These are phyloP conservation scores for Lucifuga dentata DNA, from an alignment of 2,113 vertebrate genomes.

Conservation along the genomic window DNA sequence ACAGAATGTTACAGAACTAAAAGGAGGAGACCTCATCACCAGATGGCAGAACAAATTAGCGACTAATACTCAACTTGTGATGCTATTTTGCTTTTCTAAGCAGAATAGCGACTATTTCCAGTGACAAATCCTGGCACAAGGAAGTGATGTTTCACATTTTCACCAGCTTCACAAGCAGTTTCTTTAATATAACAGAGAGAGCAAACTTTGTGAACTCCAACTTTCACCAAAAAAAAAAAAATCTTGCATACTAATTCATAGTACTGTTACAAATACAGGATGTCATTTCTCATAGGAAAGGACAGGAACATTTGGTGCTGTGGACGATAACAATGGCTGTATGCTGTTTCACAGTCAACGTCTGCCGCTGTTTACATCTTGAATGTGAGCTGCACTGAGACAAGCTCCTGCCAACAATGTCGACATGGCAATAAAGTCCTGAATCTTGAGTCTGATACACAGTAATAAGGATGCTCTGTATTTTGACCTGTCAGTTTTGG, in stretches of 20 bases:
- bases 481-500: slow-evolving; percentile 53
- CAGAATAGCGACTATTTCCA: background rate
- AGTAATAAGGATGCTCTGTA: slow-evolving; percentile 31
- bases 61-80: background rate
- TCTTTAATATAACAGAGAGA: background rate
- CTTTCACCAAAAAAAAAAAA: too few relatives aligned
- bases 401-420: slow-evolving; percentile 16
- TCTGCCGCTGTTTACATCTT: slow-evolving; percentile 25
- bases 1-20: background rate
- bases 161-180: background rate
- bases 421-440: slow-evolving; percentile 41
- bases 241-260: too few relatives aligned
- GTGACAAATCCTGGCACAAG: background rate
- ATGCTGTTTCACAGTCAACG: background rate
- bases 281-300: too few relatives aligned
- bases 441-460: slow-evolving; percentile 34
- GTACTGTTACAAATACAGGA: too few relatives aligned
- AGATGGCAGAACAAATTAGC: background rate
- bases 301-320: background rate
- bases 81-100: background rate
- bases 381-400: slow-evolving; percentile 25
- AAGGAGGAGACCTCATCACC: slow-evolving; percentile 5
- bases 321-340: background rate
- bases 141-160: slow-evolving; percentile 16
- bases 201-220: too few relatives aligned